Conservation (phyloP, 1,140 invertebrate species). For the Venustaconcha ellipsiformis region DNA sequence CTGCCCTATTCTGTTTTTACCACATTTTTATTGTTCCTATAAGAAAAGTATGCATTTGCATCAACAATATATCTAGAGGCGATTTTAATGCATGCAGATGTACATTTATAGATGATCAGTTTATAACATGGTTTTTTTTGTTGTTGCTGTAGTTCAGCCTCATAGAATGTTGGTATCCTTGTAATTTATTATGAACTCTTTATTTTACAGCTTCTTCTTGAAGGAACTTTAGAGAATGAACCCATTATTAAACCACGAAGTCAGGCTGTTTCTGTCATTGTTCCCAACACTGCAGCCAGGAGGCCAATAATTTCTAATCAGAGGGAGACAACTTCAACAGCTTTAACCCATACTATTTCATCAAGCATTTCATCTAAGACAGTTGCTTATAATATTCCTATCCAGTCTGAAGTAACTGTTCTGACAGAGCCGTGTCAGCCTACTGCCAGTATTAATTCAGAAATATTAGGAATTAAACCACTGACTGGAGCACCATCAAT, state of each 20-base stretch:
- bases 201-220: conserved; percentile 36
- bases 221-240: conserved; percentile 19
- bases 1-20: too few species aligned
- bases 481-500: conserved; percentile 8
- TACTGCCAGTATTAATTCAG: neutral
- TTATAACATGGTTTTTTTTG: neutral
- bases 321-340: neutral
- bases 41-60: too few species aligned
- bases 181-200: too few species aligned
- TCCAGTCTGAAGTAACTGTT: neutral
- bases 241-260: conserved; percentile 4
- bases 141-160: neutral
- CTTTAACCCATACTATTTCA: neutral
- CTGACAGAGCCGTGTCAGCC: neutral
- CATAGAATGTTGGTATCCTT: too few species aligned
- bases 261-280: conserved; percentile 44
- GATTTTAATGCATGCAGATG: neutral
- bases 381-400: neutral
- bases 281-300: conserved; percentile 21
- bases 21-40: too few species aligned
- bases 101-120: neutral
- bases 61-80: neutral
- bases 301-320: neutral
- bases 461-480: conserved; percentile 25
- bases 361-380: neutral